Base-by-base conservation (phyloP, 1,140 invertebrate genomes). In the Macrobrachium nipponense region DNA sequence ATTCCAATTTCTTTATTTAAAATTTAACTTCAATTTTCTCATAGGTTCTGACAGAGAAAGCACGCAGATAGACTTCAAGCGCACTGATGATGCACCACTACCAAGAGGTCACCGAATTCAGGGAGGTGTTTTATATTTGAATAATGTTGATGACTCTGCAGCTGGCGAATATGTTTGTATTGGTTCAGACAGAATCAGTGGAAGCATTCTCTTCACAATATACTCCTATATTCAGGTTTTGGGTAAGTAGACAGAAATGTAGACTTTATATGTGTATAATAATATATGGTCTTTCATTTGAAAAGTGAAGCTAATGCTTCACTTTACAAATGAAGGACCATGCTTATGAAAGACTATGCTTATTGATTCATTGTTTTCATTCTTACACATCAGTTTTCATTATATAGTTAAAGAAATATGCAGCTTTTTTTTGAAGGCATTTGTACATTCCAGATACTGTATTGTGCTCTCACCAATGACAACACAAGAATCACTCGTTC, bases 151-250 rank as follows among this genome's bases (percentile, higher is more conserved):
- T 73, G 91, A 92, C 70, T 92, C 94, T 60, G 95, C 95, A 87
- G 93, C 94, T 58, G 97, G 97, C 10, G 92, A 94, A 87, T 98
- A 98, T 90, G 92, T 94, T 58, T 98, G 97, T 90, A 90, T 93
- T 51, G 94, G 94, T 4, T 90, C 93, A 18, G 78, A 81, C 44
- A 92, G 93, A 87, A 84, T 89, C 23, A 91, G 91, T 11, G 91
- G 91, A 12, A 92, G 89, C 61, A 93, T 89, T 90, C 90, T 90
- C 89, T 91, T 90, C 88, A 91, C 90, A 77, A 92, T 92, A 0
- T 92, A 91, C 82, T 91, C 93, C n/a, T 90, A 92, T 73, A 89
- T 95, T 6, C 91, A 92, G 89, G 92, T 95, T 61, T 89, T 93
- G 78, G 93, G 94, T 94, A 91, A 93, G 93, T 92, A 77, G 10